phyloP scores from a whole-genome alignment of 1,140 invertebrate species.

The Solen grandis region DNA sequence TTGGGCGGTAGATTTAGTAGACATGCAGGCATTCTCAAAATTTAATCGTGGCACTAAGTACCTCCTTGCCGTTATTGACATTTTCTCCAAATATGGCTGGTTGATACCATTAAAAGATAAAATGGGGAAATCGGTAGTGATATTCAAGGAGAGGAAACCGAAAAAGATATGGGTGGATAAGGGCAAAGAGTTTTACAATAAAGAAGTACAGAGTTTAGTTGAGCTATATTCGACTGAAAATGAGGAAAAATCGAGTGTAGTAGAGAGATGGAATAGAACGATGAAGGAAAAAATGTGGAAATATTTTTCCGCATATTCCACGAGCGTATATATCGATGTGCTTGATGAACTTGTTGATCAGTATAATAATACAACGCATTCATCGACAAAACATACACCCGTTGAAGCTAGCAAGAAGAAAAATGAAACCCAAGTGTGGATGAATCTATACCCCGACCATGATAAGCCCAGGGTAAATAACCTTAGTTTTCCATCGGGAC shows the following conservation, averaged over 20 bases:
- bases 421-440: background rate
- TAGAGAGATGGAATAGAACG: background rate
- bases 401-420: background rate
- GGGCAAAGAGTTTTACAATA: slow-evolving; percentile 57
- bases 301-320: background rate
- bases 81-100: slow-evolving; percentile 39
- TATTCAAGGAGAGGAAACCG: slow-evolving; percentile 10
- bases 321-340: background rate
- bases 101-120: slow-evolving; percentile 40
- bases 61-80: slow-evolving; percentile 28
- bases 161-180: slow-evolving; percentile 51
- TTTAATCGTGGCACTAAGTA: slow-evolving; percentile 15
- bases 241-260: background rate
- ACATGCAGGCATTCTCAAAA: slow-evolving; percentile 40
- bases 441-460: background rate
- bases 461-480: background rate
- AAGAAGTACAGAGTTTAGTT: slow-evolving; percentile 36
- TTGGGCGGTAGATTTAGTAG: slow-evolving; percentile 53
- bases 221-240: background rate
- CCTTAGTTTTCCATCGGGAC: too few relatives aligned
- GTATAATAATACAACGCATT: background rate
- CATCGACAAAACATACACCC: background rate
- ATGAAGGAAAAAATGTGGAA: background rate
- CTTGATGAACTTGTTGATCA: background rate
- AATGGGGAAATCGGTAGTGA: slow-evolving; percentile 4